Base-by-base conservation (phyloP, 2,888 invertebrate species). In the Nymphalis polychloros region DNA sequence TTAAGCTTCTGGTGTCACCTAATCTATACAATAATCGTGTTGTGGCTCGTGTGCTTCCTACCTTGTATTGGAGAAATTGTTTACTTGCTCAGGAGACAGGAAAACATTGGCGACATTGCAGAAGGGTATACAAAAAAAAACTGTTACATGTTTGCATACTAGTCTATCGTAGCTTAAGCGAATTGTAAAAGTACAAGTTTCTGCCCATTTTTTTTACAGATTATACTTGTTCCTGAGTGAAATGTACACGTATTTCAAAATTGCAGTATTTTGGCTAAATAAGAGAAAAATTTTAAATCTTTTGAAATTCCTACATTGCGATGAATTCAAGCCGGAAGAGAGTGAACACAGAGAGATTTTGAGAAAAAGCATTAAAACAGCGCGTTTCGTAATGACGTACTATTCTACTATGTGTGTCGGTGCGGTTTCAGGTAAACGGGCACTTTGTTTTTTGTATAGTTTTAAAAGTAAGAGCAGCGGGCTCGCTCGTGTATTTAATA, bases 81-180 rank as follows among this genome's bases (percentile, higher is more conserved):
- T 85, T 95, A 95, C 90, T 94, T 95, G 78, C 93, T 95, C 69
- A 94, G 93, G 85, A 94, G 94, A 75, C 90, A 92, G 66, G 94
- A 93, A 77, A 93, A 93, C 78, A 94, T 95, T 76, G 94, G 93
- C 67, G 94, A 94, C 78, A 94, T 95, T 76, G 92, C 92, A 73
- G 92, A 89, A 81, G 93, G 93, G 93, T 93, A 87, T 19, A 50
- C 49, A 48, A 60, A 49, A 61, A 47, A 35, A 41, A 2, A 10
- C 13, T 2, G 13, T 10, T 10, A 46, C 4, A 27, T 4, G 17
- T 41, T 13, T 27, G 6, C 17, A 13, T 41, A 20, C 1, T 6
- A 10, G 46, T 41, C 13, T n/a, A 3, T 59, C 8, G 17, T 27
- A 59, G 41, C n/a, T 41, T 41, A 1, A 49, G 49, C 23, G 13